Evolutionary conservation across 2,113 vertebrate genomes (phyloP).

Genomic region (Labrus mixtus): DNA sequence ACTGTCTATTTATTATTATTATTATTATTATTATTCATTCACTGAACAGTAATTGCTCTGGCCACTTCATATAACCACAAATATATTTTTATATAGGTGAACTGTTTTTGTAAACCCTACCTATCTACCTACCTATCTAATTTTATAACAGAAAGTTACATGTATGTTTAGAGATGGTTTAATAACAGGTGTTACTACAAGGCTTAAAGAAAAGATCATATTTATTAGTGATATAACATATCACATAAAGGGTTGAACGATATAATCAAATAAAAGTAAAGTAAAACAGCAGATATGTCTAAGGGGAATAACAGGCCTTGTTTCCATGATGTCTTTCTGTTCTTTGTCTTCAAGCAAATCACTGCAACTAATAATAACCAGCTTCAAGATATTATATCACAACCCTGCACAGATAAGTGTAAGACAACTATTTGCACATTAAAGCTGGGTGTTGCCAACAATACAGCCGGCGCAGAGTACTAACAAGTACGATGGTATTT

Average conservation of each 20-base stretch:
- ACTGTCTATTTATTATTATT: no score
- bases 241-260: not conserved
- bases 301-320: not conserved
- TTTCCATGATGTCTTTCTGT: not conserved
- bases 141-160: no score
- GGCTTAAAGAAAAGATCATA: no score
- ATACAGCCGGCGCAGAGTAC: not conserved
- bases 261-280: not conserved
- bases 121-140: no score
- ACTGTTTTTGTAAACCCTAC: no score
- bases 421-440: slow-evolving; percentile 6
- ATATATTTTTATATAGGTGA: no score
- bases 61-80: no score
- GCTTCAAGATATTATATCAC: not conserved
- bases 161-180: not conserved
- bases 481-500: slow-evolving; percentile 8
- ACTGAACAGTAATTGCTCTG: no score
- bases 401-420: not conserved
- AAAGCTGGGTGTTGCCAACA: not conserved
- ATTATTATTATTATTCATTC: no score
- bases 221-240: no score
- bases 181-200: not conserved
- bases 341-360: not conserved
- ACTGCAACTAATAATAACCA: not conserved
- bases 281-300: not conserved